Base-by-base conservation (phyloP, 1,140 invertebrate genomes). In the Zaprionus tsacasi region DNA sequence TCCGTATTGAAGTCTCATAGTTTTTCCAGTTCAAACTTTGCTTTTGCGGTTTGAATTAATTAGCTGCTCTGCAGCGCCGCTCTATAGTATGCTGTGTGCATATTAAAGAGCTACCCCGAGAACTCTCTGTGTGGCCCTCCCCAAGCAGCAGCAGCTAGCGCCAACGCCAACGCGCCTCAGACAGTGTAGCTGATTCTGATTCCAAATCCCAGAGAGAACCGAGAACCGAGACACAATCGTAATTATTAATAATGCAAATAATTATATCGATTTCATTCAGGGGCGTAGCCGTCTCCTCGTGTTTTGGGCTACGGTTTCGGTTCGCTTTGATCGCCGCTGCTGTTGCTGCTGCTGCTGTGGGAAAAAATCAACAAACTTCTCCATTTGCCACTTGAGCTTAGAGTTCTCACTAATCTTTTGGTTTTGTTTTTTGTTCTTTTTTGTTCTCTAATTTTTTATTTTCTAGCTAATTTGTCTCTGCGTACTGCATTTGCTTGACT, bases 231-330 rank as follows among this genome's bases (percentile, higher is more conserved):
- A 76, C 74, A 89, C 85, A 88, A 89, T 89, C 78, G 81, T 88
- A 89, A 88, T 88, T 88, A 88, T 88, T 89, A 88, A 85, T 88
- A 88, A 89, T 88, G 83, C 83, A 88, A 88, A 88, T 88, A 88
- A 88, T 88, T 88, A 88, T 88, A 88, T 88, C 81, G 83, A 89
- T 88, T 88, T 79, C 78, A 85, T 78, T 87, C 85, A 78, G 80
- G 83, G 83, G 83, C 83, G 83, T 87, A 88, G 83, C 67, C 80
- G 63, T 55, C 73, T 17, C 40, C 15, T 58, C 52, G 40, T 48
- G 21, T 50, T 38, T 50, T n/a, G 33, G 33, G 59, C 63, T 35
- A 27, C 25, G 36, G 35, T 75, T 65, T 79, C 61, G 48, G 76
- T 71, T 63, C 40, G 76, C 83, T 87, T 87, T 87, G 83, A 87